These are phyloP conservation scores for Epinephelus fuscoguttatus DNA, from an alignment of 2,113 vertebrate species.

Conservation along the genomic window DNA sequence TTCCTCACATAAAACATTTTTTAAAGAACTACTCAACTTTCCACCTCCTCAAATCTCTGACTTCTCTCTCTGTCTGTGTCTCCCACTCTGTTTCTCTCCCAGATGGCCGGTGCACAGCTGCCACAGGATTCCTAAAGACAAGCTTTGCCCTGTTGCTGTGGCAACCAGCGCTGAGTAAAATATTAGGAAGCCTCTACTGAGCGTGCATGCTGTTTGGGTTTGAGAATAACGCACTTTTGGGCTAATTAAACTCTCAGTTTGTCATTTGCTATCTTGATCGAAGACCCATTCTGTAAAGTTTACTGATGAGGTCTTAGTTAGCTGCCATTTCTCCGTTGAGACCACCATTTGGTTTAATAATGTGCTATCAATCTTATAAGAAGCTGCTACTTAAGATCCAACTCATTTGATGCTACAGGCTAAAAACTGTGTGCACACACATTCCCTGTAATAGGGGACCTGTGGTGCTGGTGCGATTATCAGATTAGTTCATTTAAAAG, in stretches of 20 bases:
- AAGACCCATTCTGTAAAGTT: background rate
- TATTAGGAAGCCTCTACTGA: constrained; percentile 28
- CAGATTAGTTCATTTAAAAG: constrained; percentile 36
- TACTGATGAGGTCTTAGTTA: background rate
- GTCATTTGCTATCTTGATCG: background rate
- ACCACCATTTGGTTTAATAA: background rate
- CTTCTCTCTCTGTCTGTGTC: constrained; percentile 14
- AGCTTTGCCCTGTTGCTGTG: constrained; percentile 64
- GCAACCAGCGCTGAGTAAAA: constrained; percentile 55
- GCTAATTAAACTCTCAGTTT: background rate
- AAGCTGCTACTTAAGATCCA: background rate
- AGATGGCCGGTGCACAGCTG: constrained; percentile 43
- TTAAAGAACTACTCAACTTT: constrained; percentile 29
- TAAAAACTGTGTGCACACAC: background rate
- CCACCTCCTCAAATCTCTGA: constrained; percentile 18
- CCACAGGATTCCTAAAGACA: constrained; percentile 50
- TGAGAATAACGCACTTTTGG: background rate
- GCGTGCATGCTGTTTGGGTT: background rate
- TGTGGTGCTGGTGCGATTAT: constrained; percentile 2
- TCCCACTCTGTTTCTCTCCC: constrained; percentile 3
- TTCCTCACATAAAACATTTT: background rate
- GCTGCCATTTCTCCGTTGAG: background rate
- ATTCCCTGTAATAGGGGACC: background rate
- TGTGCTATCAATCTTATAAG: background rate
- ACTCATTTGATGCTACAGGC: background rate